phyloP scores from a whole-genome alignment of 2,888 invertebrate genomes.

The Drosophila buzzatii region DNA sequence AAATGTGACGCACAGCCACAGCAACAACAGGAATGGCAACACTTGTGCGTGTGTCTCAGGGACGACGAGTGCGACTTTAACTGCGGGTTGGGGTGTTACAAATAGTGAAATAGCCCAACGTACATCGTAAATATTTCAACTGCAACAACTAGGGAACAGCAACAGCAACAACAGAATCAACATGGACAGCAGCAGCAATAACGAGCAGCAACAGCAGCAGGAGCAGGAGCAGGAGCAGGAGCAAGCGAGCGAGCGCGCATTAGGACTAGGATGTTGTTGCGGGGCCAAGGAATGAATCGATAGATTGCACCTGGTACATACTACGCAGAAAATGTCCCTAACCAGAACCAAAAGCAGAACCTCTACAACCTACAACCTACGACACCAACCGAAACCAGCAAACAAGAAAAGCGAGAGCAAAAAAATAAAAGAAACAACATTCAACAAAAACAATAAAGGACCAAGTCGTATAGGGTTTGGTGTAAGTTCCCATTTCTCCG shows the following conservation, averaged over 20 bases:
- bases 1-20: constrained; percentile 54
- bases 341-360: constrained; percentile 39
- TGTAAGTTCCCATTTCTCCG: constrained; percentile 9
- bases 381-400: constrained; percentile 61
- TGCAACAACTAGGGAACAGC: constrained; percentile 73
- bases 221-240: constrained; percentile 62
- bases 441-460: constrained; percentile 67
- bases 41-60: constrained; percentile 74
- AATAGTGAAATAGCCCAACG: constrained; percentile 79
- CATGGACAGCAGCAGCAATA: constrained; percentile 54
- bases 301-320: constrained; percentile 80
- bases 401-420: constrained; percentile 40
- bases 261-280: constrained; percentile 18
- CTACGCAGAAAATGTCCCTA: constrained; percentile 67
- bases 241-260: constrained; percentile 31
- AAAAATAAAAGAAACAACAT: constrained; percentile 34
- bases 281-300: constrained; percentile 65
- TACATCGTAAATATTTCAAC: constrained; percentile 81
- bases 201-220: constrained; percentile 73
- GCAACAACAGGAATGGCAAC: constrained; percentile 50
- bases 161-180: constrained; percentile 55
- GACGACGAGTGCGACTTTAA: constrained; percentile 12
- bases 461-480: constrained; percentile 40
- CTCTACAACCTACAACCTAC: constrained; percentile 73
- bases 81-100: constrained; percentile 54